Evolutionary conservation across 2,113 vertebrate genomes (phyloP).

Genomic region (Nesogale talazaci): DNA sequence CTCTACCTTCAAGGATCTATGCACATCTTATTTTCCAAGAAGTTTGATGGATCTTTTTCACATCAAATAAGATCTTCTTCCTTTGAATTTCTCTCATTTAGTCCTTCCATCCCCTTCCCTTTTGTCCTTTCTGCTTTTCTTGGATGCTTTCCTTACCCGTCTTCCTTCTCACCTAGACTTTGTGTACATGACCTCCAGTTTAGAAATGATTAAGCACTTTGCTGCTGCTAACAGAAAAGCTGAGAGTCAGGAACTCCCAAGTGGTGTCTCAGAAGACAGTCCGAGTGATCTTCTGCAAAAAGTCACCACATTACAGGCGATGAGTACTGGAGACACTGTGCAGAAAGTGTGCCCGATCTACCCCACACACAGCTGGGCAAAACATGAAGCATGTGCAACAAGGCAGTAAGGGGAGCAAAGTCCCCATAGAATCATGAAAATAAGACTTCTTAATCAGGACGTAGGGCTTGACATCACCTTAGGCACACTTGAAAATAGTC

Average conservation of each 20-base stretch:
- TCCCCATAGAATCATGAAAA: no score
- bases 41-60: not conserved
- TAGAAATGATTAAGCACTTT: not conserved
- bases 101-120: not conserved
- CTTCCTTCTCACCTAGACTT: not conserved
- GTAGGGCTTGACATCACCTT: no score
- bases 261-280: not conserved
- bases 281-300: not conserved
- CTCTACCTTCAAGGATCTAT: not conserved
- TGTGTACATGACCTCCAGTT: not conserved
- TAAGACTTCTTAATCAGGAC: no score
- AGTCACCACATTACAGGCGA: no score
- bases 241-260: not conserved
- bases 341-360: no score
- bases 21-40: not conserved
- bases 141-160: not conserved
- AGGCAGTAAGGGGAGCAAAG: no score
- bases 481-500: no score
- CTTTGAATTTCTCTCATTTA: not conserved
- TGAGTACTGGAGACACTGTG: no score
- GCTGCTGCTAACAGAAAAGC: not conserved
- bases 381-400: no score
- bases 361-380: no score
- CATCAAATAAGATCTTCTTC: not conserved
- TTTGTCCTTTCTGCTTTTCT: not conserved